Evolutionary conservation across 2,888 invertebrate species (phyloP).

Genomic region (Adineta ricciae): DNA sequence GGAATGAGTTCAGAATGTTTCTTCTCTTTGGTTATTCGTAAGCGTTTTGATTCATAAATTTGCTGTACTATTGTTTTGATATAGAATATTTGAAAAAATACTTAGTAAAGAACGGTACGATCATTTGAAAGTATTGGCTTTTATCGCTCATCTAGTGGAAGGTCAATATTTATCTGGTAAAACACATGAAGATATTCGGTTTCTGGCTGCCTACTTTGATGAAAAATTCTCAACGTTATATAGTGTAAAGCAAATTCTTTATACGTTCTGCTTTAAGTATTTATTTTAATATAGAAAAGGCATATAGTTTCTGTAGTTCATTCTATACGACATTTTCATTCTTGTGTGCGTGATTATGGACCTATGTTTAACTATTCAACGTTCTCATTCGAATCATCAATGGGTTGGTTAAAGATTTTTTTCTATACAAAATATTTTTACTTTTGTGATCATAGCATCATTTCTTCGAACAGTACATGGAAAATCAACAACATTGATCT

Average conservation of each 20-base stretch:
- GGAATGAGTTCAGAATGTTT: background rate
- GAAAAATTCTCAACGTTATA: too few species aligned
- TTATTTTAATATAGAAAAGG: background rate
- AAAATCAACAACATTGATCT: background rate
- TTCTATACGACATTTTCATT: background rate
- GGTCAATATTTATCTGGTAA: background rate
- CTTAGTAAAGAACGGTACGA: background rate
- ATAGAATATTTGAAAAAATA: background rate
- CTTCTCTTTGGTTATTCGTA: background rate
- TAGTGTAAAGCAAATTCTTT: too few species aligned
- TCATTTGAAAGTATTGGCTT: background rate
- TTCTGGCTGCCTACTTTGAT: background rate
- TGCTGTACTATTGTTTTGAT: background rate
- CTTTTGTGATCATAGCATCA: too few species aligned
- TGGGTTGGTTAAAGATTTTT: background rate
- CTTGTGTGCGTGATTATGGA: background rate
- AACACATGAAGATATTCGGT: background rate
- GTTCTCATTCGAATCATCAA: background rate
- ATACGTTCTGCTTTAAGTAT: background rate
- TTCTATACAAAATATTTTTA: background rate
- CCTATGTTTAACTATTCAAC: background rate
- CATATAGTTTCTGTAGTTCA: background rate
- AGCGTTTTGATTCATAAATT: background rate
- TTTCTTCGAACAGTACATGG: background rate
- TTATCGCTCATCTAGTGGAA: background rate